Evolutionary conservation across 1,140 invertebrate species (phyloP).

Genomic region (Drosophila setifemur): DNA sequence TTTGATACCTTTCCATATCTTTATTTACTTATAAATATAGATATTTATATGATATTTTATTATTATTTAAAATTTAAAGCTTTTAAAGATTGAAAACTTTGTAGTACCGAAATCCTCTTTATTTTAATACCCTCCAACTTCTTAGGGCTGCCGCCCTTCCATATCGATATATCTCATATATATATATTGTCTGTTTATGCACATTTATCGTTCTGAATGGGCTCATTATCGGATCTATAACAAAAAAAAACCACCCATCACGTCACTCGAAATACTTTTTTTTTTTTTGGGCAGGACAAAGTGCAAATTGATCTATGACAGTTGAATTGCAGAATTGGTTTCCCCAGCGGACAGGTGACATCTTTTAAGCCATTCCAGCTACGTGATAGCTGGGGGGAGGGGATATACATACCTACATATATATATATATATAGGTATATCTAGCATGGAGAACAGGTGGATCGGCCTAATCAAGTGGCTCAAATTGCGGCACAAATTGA

Average conservation of each 20-base stretch:
- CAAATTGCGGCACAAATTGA: constrained; percentile 52
- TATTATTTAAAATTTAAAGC: too few species aligned
- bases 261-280: constrained; percentile 16
- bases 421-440: not conserved
- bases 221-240: not conserved
- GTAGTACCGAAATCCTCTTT: too few species aligned
- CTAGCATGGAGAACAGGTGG: not conserved
- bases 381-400: constrained; percentile 35
- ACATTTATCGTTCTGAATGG: not conserved
- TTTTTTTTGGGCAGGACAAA: not conserved
- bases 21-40: too few species aligned
- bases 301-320: constrained; percentile 4
- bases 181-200: not conserved
- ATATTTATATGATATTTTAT: too few species aligned
- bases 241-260: not conserved
- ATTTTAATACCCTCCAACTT: too few species aligned
- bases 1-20: too few species aligned
- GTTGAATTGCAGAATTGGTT: not conserved
- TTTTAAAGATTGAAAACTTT: too few species aligned
- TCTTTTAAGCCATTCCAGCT: constrained; percentile 19
- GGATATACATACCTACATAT: not conserved
- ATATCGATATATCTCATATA: too few species aligned
- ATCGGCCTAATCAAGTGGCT: constrained; percentile 45
- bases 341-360: constrained; percentile 6
- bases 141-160: too few species aligned